Conservation (phyloP, 2,797 vertebrate genomes). For the Crax fasciolata region DNA sequence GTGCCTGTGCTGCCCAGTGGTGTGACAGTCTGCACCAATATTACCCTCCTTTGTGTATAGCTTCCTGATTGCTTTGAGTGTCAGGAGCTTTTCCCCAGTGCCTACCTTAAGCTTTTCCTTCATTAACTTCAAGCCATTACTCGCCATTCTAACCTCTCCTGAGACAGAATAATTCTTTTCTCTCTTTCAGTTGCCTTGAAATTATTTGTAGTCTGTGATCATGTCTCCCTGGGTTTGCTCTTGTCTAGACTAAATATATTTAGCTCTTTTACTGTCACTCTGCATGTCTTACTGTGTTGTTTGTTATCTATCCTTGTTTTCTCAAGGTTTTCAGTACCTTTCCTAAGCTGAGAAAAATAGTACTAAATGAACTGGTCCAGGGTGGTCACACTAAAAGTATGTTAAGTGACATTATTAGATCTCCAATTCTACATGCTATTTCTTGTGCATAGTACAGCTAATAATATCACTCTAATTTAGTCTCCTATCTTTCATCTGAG, state of each 20-base stretch:
- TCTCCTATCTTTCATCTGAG: not conserved
- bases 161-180: constrained; percentile 56
- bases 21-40: constrained; percentile 12
- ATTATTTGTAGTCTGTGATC: constrained; percentile 70
- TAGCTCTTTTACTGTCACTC: constrained; percentile 66
- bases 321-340: not conserved
- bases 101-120: constrained; percentile 38
- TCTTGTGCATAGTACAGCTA: not conserved
- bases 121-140: constrained; percentile 49
- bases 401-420: not conserved
- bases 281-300: not conserved
- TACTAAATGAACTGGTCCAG: not conserved
- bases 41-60: not conserved
- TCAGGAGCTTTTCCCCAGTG: not conserved
- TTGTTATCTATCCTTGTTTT: constrained; percentile 42
- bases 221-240: constrained; percentile 58
- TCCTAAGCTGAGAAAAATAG: not conserved
- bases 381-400: not conserved
- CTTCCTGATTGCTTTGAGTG: constrained; percentile 30
- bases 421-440: not conserved
- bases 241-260: constrained; percentile 76
- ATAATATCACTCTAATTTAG: not conserved
- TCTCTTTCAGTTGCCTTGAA: constrained; percentile 40
- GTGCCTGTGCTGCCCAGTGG: not conserved
- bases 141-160: constrained; percentile 16